Evolutionary conservation across 2,888 invertebrate genomes (phyloP), one percentile per base, ranked within the genome.

Genomic region (Noctuana brunneofusca): DNA sequence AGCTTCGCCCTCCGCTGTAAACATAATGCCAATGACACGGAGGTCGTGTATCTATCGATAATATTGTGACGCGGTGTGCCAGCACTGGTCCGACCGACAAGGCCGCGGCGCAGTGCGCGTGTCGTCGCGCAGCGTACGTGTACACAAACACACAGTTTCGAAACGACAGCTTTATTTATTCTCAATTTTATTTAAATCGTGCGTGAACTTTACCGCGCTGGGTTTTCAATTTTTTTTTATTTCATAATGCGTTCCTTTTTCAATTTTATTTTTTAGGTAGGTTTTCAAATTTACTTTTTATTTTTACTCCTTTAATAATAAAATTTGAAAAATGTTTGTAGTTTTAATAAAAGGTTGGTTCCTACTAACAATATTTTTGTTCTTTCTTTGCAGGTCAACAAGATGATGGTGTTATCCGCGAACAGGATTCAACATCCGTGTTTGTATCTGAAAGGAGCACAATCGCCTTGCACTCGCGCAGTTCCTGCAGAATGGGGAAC

Each of bases 11-110:
- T 75, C 80, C 69, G 65, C 69, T 71, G 84, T 89, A 86, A 88
- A 88, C 86, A 84, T 73, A 84, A 80, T 86, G 88, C 87, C 89
- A 90, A 87, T 89, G 90, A 90, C 90, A 88, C 82, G 77, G 80
- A 81, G 81, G 81, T 80, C 82, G 80, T 67, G 69, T 73, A 71
- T 72, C 75, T 86, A 86, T 90, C 90, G 89, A 90, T 89, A 89
- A 76, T 78, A 80, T 74, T 73, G 78, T 71, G 65, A 68, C 72
- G 72, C 70, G 81, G 81, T 81, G 84, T 79, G 80, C 69, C 89
- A 86, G 68, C 89, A 87, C 89, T 89, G 81, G 80, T 70, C 76
- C 79, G 78, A 75, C 76, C 75, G 69, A 81, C 90, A 90, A 90
- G 90, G 90, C 89, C 90, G 86, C 78, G 71, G 69, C 69, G 73